These are phyloP conservation scores for Clusia tigrina DNA, from an alignment of 2,888 invertebrate genomes.

Conservation along the genomic window DNA sequence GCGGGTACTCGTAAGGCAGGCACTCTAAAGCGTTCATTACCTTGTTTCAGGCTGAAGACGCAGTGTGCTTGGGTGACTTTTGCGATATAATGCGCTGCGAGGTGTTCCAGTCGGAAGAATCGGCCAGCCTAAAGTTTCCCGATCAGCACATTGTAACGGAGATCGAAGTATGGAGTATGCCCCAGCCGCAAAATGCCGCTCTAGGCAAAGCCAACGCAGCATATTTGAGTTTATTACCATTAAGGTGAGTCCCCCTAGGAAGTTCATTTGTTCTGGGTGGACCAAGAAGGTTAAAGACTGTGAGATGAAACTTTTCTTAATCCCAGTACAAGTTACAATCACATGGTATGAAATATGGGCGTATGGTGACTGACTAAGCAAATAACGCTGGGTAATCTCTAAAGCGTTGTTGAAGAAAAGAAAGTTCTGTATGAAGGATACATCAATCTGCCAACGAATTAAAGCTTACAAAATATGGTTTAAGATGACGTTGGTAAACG, in stretches of 20 bases:
- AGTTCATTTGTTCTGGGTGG: too few species aligned
- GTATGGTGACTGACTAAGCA: too few species aligned
- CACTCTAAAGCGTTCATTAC: background rate
- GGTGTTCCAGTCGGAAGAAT: constrained; percentile 79
- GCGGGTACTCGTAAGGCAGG: background rate
- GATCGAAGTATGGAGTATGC: constrained; percentile 84
- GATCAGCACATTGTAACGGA: constrained; percentile 77
- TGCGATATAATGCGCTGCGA: constrained; percentile 97
- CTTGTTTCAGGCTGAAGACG: constrained; percentile 82
- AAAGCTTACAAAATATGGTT: too few species aligned
- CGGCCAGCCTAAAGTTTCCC: constrained; percentile 69
- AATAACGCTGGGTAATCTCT: too few species aligned
- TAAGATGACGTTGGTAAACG: too few species aligned
- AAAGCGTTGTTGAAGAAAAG: too few species aligned
- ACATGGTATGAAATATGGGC: too few species aligned
- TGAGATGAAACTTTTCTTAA: too few species aligned
- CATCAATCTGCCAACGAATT: too few species aligned
- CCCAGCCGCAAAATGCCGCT: constrained; percentile 68
- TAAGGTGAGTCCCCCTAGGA: constrained; percentile 46
- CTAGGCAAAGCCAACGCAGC: constrained; percentile 64
- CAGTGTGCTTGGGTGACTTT: constrained; percentile 91
- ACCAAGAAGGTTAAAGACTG: too few species aligned
- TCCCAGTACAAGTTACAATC: background rate
- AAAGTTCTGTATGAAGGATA: too few species aligned
- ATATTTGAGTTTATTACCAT: constrained; percentile 61